Conservation (phyloP, 2,113 vertebrate species). For the Okapia johnstoni region DNA sequence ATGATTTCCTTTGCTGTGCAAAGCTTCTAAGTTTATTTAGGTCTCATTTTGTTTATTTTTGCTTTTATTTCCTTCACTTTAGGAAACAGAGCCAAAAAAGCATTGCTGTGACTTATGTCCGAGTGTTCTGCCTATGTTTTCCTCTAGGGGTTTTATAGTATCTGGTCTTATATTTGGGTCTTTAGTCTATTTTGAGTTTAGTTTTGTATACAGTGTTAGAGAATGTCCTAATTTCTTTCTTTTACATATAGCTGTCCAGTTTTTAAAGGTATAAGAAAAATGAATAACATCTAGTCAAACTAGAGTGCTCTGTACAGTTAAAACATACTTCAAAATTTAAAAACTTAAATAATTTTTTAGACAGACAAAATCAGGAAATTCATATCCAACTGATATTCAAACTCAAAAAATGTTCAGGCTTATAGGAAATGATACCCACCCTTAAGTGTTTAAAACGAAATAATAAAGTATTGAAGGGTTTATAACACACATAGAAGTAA, state of each 20-base stretch:
- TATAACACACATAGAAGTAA: background rate
- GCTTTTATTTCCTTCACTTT: background rate
- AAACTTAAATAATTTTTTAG: background rate
- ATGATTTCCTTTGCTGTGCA: background rate
- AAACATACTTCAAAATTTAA: background rate
- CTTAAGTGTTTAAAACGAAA: background rate
- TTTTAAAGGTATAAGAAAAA: background rate
- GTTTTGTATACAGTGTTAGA: background rate
- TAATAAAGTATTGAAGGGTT: background rate
- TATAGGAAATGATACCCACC: background rate
- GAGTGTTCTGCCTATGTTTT: background rate
- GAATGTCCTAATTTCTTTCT: background rate
- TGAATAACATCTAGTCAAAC: background rate
- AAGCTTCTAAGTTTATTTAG: background rate
- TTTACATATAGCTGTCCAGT: background rate
- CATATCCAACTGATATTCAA: background rate
- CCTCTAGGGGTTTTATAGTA: background rate
- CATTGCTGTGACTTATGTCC: background rate
- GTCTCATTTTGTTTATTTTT: background rate
- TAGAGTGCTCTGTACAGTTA: background rate
- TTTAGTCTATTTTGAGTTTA: background rate
- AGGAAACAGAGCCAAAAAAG: background rate
- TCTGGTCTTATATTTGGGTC: background rate
- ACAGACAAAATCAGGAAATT: background rate
- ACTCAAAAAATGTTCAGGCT: background rate